A percentile compares a stretch with the other conserved stretches of the same genome.
phyloP scores from a whole-genome alignment of 2,113 vertebrate species.

The Peromyscus maniculatus region DNA sequence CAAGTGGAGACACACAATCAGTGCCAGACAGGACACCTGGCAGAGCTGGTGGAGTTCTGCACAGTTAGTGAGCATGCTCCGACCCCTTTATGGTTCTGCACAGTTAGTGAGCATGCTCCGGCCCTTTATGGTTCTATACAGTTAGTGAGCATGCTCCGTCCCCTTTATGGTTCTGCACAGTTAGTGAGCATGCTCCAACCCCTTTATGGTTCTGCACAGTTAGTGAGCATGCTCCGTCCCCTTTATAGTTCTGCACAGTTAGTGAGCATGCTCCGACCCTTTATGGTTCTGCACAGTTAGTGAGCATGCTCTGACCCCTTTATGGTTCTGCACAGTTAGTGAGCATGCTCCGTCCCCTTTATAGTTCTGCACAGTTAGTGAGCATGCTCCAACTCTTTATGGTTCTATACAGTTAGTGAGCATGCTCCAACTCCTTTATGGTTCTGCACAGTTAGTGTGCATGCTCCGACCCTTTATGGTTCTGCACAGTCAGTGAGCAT shows the following conservation, averaged over 20 bases:
- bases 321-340: no score
- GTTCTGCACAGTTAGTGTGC: no score
- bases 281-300: background rate
- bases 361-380: background rate
- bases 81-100: no score
- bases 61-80: background rate
- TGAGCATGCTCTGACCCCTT: no score
- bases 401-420: no score
- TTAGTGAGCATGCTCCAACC: no score
- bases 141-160: no score
- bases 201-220: no score
- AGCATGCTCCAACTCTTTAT: no score
- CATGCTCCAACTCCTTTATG: no score
- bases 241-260: background rate
- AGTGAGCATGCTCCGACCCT: background rate
- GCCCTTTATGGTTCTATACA: background rate
- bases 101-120: no score
- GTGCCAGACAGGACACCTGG: background rate
- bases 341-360: no score
- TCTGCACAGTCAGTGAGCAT: background rate
- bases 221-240: background rate
- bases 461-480: background rate
- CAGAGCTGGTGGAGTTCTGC: background rate
- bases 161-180: background rate
- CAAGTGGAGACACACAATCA: background rate